Conservation (phyloP, 2,888 invertebrate species). For the Pilophorus perplexus region DNA sequence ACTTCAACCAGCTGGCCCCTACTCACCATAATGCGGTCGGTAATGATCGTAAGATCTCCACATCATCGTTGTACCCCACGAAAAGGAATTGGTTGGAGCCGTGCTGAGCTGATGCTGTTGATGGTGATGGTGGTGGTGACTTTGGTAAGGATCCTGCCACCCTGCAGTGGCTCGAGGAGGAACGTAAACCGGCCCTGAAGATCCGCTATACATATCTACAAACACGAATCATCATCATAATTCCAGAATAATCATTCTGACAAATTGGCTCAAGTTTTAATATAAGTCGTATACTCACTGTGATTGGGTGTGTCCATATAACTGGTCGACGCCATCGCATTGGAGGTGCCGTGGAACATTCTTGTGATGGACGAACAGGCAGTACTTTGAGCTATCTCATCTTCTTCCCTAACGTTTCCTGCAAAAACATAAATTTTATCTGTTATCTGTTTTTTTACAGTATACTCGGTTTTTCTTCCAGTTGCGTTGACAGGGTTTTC, state of each 20-base stretch:
- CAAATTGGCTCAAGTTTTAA: too few relatives aligned
- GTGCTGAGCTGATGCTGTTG: constrained; percentile 53
- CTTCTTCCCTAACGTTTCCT: constrained; percentile 6
- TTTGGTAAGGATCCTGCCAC: constrained; percentile 54
- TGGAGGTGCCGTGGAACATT: constrained; percentile 44
- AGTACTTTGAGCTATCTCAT: constrained; percentile 15
- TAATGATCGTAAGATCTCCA: constrained; percentile 80
- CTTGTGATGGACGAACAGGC: not conserved
- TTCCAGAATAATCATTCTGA: too few relatives aligned
- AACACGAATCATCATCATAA: not conserved
- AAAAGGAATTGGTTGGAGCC: constrained; percentile 61
- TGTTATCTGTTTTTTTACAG: too few relatives aligned
- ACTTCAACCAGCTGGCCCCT: too few relatives aligned
- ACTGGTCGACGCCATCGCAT: constrained; percentile 45
- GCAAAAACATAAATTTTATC: too few relatives aligned
- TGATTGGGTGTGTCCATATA: constrained; percentile 45
- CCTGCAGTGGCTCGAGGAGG: constrained; percentile 62
- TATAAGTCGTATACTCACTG: constrained; percentile 41
- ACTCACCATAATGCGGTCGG: constrained; percentile 60
- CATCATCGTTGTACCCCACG: constrained; percentile 68
- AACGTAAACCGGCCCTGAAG: constrained; percentile 63
- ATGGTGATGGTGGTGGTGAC: constrained; percentile 53
- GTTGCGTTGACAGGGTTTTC: too few relatives aligned
- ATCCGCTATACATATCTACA: constrained; percentile 43
- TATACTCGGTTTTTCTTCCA: too few relatives aligned